phyloP scores from a whole-genome alignment of 2,888 invertebrate species.

The Cheilosia scutellata region DNA sequence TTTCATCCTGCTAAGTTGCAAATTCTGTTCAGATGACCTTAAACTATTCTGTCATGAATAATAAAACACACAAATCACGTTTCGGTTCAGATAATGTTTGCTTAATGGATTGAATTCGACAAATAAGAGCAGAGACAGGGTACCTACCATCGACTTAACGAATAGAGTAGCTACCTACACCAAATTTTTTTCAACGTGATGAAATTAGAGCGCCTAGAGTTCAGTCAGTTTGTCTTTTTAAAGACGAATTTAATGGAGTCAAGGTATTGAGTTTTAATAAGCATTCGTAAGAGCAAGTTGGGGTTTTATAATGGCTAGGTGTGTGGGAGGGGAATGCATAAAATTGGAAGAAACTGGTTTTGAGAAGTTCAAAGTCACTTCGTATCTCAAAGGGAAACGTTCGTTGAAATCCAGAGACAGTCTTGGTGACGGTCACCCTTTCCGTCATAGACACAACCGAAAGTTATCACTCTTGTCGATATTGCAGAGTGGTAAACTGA shows the following conservation, averaged over 20 bases:
- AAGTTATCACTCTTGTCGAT: too few species aligned
- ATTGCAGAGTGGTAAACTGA: too few species aligned
- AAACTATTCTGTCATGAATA: constrained; percentile 76
- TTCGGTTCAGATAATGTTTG: constrained; percentile 74
- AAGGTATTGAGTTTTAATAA: constrained; percentile 41
- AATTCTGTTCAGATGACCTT: constrained; percentile 75
- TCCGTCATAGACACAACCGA: too few species aligned
- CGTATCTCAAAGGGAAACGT: too few species aligned
- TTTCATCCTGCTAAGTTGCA: constrained; percentile 74
- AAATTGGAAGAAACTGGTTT: too few species aligned
- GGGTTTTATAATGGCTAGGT: too few species aligned
- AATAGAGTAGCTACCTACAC: background rate
- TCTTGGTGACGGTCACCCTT: too few species aligned
- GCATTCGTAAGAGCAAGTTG: background rate
- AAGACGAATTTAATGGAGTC: constrained; percentile 33
- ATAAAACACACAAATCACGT: constrained; percentile 75
- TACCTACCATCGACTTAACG: constrained; percentile 2
- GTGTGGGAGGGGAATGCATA: too few species aligned
- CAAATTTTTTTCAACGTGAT: constrained; percentile 51
- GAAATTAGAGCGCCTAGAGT: constrained; percentile 40
- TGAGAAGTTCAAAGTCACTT: too few species aligned
- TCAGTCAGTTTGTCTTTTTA: constrained; percentile 45
- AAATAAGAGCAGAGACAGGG: constrained; percentile 8
- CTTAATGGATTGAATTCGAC: constrained; percentile 74
- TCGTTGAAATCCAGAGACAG: too few species aligned